Base-by-base conservation (phyloP, 2,797 vertebrate species). In the Notolabrus celidotus region DNA sequence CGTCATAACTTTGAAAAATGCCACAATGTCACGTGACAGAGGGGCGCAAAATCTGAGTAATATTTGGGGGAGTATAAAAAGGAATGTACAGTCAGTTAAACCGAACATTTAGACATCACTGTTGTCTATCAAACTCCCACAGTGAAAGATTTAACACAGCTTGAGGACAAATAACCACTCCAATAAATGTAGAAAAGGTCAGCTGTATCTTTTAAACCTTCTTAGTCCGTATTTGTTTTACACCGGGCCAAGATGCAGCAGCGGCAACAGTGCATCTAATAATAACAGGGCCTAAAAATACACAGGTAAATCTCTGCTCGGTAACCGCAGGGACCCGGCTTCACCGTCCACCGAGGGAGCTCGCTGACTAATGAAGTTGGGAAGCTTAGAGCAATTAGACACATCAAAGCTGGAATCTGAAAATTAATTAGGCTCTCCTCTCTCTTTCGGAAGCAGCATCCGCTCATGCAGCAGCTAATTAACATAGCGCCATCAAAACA, bases 371-470 rank as follows among this genome's bases (percentile, higher is more conserved):
- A 94, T 93, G 92, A 94, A 93, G 91, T 93, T 83, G 89, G 86
- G 90, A 93, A 92, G 92, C 93, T 93, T 92, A 91, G 88, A 92
- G 92, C 93, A 94, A 95, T 95, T 94, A 94, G 91, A 92, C 90
- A 94, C 94, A 95, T 95, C 93, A 95, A 95, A 95, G 93, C 91
- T 86, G 53, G 84, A 93, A 93, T 92, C 92, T 92, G 89, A 90
- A 94, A 94, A 95, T 94, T 94, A 95, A 95, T 95, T 94, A 94
- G 93, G 86, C 89, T 90, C 87, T 86, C 83, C 84, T 79, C 86
- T 88, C 86, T 88, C 86, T 77, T 86, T 92, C 76, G 67, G 80
- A 89, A 84, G 86, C 75, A 86, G 87, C 92, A 91, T 91, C 89
- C 86, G 88, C 87, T 92, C 87, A 78, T 82, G 71, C 88, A 73